A percentile compares a stretch with the other conserved stretches of the same genome.
Evolutionary conservation across 2,797 vertebrate genomes (phyloP).

Genomic region (Macrochelys suwanniensis): DNA sequence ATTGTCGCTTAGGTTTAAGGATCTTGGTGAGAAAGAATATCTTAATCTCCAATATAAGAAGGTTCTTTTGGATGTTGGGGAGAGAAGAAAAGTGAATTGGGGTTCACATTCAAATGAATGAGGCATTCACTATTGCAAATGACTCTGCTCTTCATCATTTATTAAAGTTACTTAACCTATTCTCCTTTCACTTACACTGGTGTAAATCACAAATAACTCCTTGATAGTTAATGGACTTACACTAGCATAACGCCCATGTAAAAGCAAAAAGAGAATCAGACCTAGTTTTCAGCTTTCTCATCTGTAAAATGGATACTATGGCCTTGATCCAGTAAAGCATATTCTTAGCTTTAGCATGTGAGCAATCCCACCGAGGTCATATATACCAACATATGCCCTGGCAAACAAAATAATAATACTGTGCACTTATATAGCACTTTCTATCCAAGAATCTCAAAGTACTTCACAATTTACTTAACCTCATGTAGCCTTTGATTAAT

Average conservation of each 20-base stretch:
- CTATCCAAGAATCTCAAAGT: neutral
- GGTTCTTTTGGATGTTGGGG: neutral
- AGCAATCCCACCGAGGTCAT: neutral
- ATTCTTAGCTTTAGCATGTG: neutral
- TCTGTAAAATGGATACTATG: neutral
- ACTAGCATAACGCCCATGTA: neutral
- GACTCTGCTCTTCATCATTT: neutral
- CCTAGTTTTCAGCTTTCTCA: neutral
- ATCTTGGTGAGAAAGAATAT: neutral
- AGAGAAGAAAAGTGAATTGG: neutral
- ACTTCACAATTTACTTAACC: neutral
- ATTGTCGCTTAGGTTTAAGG: neutral
- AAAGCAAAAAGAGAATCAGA: neutral
- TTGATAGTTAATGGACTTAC: neutral
- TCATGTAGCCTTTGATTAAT: neutral
- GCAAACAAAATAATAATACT: neutral
- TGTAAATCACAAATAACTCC: neutral
- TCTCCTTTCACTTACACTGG: neutral
- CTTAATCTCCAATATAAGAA: constrained; percentile 14
- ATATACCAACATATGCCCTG: neutral
- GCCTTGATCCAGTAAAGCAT: neutral
- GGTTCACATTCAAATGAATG: neutral
- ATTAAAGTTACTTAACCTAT: neutral
- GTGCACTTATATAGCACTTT: neutral
- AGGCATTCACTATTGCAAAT: neutral